Conservation (phyloP, 1,140 invertebrate species). For the Pseudomyrmex flavicornis region DNA sequence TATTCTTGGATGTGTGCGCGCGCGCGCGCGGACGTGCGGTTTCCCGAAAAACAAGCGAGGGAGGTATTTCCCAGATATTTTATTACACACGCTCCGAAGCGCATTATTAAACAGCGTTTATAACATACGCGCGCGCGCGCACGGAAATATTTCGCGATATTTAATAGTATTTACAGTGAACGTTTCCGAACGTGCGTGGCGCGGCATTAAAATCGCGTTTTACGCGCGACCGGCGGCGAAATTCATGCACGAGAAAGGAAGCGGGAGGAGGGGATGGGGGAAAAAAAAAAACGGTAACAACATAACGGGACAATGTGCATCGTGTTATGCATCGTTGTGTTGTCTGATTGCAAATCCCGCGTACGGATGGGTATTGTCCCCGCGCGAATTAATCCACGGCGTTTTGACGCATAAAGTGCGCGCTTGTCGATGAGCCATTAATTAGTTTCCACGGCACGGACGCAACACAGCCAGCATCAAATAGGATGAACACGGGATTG, state of each 20-base stretch:
- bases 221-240: conserved; percentile 27
- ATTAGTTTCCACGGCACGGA: conserved; percentile 72
- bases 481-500: conserved; percentile 66
- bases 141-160: conserved; percentile 11
- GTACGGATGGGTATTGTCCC: background rate
- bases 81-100: background rate
- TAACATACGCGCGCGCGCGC: background rate
- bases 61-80: background rate
- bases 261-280: too few relatives aligned
- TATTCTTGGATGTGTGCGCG: background rate
- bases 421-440: conserved; percentile 69
- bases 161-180: conserved; percentile 37
- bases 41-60: too few relatives aligned
- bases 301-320: background rate
- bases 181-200: background rate
- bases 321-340: background rate
- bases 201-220: conserved; percentile 47
- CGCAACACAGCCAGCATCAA: conserved; percentile 64
- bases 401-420: conserved; percentile 71
- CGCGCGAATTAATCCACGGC: conserved; percentile 66
- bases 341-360: conserved; percentile 43
- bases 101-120: conserved; percentile 11
- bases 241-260: background rate
- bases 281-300: conserved; percentile 2
- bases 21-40: background rate